These are phyloP conservation scores for Cepphus grylle DNA, from an alignment of 2,113 vertebrate species.

Conservation along the genomic window DNA sequence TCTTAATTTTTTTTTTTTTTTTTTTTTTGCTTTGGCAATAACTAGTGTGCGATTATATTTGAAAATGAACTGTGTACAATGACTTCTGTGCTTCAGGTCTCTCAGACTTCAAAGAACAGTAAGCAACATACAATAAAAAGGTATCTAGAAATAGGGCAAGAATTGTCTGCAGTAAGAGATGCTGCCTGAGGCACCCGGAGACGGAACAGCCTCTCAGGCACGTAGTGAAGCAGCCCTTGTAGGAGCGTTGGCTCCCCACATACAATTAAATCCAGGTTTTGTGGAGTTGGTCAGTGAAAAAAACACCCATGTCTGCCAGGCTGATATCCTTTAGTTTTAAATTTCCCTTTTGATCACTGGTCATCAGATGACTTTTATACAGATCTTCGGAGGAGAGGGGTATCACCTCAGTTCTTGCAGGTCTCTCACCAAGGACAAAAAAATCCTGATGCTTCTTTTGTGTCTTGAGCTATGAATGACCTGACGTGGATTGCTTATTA, in stretches of 20 bases:
- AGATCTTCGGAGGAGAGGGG: not conserved
- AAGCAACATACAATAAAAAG: not conserved
- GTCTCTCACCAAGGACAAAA: not conserved
- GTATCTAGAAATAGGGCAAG: not conserved
- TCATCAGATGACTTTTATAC: not conserved
- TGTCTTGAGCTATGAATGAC: not conserved
- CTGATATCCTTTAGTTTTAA: not conserved
- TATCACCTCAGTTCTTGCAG: not conserved
- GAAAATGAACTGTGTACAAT: not conserved
- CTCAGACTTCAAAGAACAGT: not conserved
- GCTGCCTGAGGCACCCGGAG: not conserved
- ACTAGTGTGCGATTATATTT: not conserved
- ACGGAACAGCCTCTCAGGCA: not conserved
- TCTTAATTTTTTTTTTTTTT: not conserved
- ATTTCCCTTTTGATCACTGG: not conserved
- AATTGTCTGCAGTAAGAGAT: not conserved
- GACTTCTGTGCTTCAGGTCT: not conserved
- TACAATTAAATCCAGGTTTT: not conserved
- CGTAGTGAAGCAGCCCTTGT: not conserved
- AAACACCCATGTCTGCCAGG: not conserved
- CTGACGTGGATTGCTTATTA: not conserved
- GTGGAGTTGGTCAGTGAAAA: not conserved
- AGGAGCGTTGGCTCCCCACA: not conserved
- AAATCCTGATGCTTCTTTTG: not conserved
- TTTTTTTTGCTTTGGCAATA: not conserved